Percentiles rank a stretch among this genome's conserved stretches.
phyloP scores from a whole-genome alignment of 2,113 vertebrate species.

The Glaucidium brasilianum region DNA sequence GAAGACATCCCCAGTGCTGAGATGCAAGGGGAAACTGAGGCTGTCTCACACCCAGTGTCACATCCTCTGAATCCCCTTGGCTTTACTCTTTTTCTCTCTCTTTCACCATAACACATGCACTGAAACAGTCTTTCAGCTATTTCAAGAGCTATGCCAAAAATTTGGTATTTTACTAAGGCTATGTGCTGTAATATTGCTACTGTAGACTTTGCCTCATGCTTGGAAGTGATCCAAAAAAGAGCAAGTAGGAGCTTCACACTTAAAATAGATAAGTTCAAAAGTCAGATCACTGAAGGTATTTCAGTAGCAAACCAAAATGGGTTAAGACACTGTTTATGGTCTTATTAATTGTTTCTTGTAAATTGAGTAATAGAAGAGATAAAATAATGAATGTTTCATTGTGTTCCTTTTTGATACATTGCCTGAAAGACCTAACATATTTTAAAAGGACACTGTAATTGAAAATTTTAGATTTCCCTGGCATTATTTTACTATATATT shows the following conservation, averaged over 20 bases:
- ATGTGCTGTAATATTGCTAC: background rate
- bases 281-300: background rate
- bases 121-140: background rate
- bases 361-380: background rate
- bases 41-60: background rate
- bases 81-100: background rate
- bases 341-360: background rate
- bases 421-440: background rate
- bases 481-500: background rate
- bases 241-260: background rate
- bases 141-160: background rate
- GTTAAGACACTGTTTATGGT: background rate
- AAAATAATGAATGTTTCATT: background rate
- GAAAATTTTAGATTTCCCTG: background rate
- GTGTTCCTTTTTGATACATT: background rate
- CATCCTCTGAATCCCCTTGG: background rate
- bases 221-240: background rate
- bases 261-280: background rate
- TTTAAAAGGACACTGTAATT: background rate
- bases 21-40: background rate
- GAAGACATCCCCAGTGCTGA: background rate
- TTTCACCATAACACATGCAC: background rate
- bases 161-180: background rate
- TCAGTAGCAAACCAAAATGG: background rate
- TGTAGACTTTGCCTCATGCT: background rate